Conservation (phyloP, 2,113 vertebrate species). For the Antechinus flavipes region DNA sequence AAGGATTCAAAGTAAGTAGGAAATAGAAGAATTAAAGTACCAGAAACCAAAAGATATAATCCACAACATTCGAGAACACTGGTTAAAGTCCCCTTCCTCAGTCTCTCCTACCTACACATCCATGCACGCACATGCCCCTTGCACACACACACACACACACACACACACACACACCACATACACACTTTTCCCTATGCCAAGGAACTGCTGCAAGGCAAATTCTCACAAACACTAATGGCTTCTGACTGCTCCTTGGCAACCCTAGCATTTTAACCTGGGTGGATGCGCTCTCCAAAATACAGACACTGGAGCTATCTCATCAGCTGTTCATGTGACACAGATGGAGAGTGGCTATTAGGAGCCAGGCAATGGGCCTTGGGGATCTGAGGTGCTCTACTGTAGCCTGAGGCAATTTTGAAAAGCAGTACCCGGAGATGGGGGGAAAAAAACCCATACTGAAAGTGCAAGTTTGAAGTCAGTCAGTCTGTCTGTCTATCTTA, state of each 20-base stretch:
- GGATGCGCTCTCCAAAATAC: slow-evolving; percentile 94
- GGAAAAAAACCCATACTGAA: slow-evolving; percentile 78
- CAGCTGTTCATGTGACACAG: slow-evolving; percentile 93
- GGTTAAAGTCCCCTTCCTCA: not conserved
- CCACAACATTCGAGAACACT: slow-evolving; percentile 33
- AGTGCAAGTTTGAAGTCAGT: slow-evolving; percentile 89
- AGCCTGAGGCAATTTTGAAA: slow-evolving; percentile 97
- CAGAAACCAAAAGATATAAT: slow-evolving; percentile 64
- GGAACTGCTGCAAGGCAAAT: slow-evolving; percentile 99
- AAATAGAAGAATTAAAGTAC: slow-evolving; percentile 77
- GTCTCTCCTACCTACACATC: slow-evolving; percentile 72
- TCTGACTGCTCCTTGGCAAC: slow-evolving; percentile 99
- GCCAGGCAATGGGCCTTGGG: slow-evolving; percentile 96
- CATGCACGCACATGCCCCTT: slow-evolving; percentile 19
- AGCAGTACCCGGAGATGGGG: slow-evolving; percentile 94
- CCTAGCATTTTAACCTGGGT: slow-evolving; percentile 99
- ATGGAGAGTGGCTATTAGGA: slow-evolving; percentile 98
- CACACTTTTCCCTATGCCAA: slow-evolving; percentile 92
- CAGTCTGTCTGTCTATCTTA: slow-evolving; percentile 84
- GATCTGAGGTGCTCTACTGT: slow-evolving; percentile 98
- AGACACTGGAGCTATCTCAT: slow-evolving; percentile 94
- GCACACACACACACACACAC: slow-evolving; percentile 60
- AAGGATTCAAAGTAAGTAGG: slow-evolving; percentile 69
- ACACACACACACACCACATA: not conserved
- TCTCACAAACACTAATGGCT: slow-evolving; percentile 99